Base-by-base conservation (phyloP, 2,888 invertebrate species). In the Plebejus melissa region DNA sequence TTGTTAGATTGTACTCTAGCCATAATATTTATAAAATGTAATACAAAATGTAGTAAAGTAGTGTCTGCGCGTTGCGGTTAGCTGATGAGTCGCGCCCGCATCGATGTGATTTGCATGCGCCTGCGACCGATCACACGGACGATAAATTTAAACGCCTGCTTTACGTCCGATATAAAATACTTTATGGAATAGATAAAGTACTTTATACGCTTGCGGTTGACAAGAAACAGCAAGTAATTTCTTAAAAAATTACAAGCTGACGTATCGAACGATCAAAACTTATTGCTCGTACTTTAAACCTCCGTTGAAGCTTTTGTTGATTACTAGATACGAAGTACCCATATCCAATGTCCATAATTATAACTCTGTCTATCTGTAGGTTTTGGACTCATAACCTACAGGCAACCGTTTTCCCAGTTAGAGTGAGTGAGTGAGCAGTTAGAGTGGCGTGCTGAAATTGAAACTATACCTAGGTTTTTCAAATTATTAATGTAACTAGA, bases 41-140 rank as follows among this genome's bases (percentile, higher is more conserved):
- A n/a, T 74, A 46, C 65, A 74, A 41, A 46, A 41, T 16, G 41
- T 38, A 32, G 57, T 46, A 74, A 77, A 80, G 84, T 82, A 85
- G 77, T 81, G 74, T 77, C 79, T 79, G 82, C 80, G 81, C 77
- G 82, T 46, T 46, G 46, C 80, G 83, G 85, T 85, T 77, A 75
- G 77, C 69, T 16, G 77, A 74, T 78, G 84, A 82, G 82, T 79
- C 78, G 80, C 78, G 82, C 90, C 90, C 91, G 89, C 88, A 89
- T 89, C 79, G 88, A 88, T 89, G 87, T 91, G 92, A 93, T 93
- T 93, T 91, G 91, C 91, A 92, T 92, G 89, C 89, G 85, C 85
- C 86, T 86, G 84, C 82, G 81, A 79, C 79, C 72, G 76, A 79
- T 79, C 76, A 75, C 38, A 76, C 76, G 38, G 70, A 58, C 76